Evolutionary conservation across 2,113 vertebrate species (phyloP).

Genomic region (Grus americana): DNA sequence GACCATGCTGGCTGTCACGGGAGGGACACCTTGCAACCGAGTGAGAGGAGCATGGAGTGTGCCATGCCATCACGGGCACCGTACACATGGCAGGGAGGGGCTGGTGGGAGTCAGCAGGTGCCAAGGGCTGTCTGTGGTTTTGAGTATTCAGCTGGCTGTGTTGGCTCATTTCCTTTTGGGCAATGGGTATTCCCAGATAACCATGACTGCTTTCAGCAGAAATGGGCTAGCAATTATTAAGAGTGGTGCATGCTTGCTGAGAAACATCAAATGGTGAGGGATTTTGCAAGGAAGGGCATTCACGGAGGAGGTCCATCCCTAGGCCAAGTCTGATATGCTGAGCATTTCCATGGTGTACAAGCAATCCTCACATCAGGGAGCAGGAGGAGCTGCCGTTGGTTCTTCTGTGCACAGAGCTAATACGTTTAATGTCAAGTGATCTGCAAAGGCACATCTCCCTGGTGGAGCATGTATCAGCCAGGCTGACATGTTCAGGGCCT

Average conservation of each 20-base stretch:
- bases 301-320: not conserved
- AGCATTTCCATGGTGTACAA: not conserved
- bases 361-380: not conserved
- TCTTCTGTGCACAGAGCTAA: fast-evolving
- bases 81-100: fast-evolving
- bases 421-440: not conserved
- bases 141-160: not conserved
- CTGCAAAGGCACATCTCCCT: not conserved
- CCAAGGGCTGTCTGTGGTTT: not conserved
- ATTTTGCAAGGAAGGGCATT: not conserved
- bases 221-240: not conserved
- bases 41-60: fast-evolving
- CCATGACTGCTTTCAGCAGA: fast-evolving
- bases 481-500: not conserved
- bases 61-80: fast-evolving
- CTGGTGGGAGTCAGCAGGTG: too few relatives aligned
- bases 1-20: not conserved
- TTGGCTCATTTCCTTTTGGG: not conserved
- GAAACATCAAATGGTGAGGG: not conserved
- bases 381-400: not conserved
- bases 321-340: not conserved
- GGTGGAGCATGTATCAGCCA: not conserved
- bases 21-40: not conserved
- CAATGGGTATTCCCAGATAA: not conserved
- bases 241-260: not conserved